Evolutionary conservation across 2,113 vertebrate genomes (phyloP).

Genomic region (Gobiocypris rarus): DNA sequence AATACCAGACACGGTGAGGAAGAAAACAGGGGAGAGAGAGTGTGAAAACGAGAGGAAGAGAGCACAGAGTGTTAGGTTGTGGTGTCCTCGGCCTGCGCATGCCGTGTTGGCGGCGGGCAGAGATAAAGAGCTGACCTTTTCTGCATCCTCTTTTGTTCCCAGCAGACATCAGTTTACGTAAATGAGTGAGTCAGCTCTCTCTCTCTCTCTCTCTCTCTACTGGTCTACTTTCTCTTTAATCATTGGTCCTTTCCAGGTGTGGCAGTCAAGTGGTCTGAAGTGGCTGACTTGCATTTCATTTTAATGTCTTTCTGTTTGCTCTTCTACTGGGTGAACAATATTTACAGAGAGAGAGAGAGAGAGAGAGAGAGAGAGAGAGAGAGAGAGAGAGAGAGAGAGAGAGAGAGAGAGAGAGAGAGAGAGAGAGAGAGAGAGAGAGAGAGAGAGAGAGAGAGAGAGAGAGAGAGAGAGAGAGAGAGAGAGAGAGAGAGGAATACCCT

Average conservation of each 20-base stretch:
- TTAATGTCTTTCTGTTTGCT: slow-evolving; percentile 54
- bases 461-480: slow-evolving; percentile 12
- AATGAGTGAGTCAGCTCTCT: slow-evolving; percentile 54
- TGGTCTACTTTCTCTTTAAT: slow-evolving; percentile 40
- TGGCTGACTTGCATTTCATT: slow-evolving; percentile 55
- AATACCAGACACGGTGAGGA: slow-evolving; percentile 42
- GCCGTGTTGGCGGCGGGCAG: slow-evolving; percentile 26
- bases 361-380: slow-evolving; percentile 9
- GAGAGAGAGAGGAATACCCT: slow-evolving; percentile 9
- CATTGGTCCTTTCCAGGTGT: slow-evolving; percentile 50
- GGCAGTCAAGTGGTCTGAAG: slow-evolving; percentile 33
- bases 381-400: slow-evolving; percentile 15
- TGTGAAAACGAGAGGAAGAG: slow-evolving; percentile 42
- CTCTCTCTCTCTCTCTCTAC: background rate
- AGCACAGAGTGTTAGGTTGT: slow-evolving; percentile 41
- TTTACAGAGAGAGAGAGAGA: slow-evolving; percentile 21
- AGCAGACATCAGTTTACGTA: slow-evolving; percentile 54
- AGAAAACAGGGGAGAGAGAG: slow-evolving; percentile 46
- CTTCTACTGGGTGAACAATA: slow-evolving; percentile 44
- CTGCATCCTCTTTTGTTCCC: slow-evolving; percentile 54
- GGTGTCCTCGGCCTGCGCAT: slow-evolving; percentile 48
- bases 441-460: slow-evolving; percentile 9
- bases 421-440: slow-evolving; percentile 15
- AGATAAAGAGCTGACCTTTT: slow-evolving; percentile 57
- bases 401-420: slow-evolving; percentile 10